phyloP scores from a whole-genome alignment of 2,113 vertebrate genomes.

The Oreochromis tanganicae region DNA sequence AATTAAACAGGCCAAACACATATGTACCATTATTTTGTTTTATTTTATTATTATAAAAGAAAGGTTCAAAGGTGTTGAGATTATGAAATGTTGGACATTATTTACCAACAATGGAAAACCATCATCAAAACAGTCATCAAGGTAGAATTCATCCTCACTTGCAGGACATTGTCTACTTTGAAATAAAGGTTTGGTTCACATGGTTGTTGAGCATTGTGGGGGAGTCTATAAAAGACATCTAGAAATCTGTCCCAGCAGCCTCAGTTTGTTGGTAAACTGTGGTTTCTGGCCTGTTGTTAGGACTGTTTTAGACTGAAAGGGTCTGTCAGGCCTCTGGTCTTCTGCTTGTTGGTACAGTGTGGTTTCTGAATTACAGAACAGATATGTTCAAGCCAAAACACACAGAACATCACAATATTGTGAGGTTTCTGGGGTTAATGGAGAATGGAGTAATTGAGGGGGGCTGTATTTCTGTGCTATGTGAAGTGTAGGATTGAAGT shows the following conservation, averaged over 20 bases:
- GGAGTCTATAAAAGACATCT: background rate
- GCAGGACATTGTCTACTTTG: background rate
- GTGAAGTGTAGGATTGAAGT: background rate
- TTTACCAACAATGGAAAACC: background rate
- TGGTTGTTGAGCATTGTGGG: background rate
- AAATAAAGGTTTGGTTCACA: background rate
- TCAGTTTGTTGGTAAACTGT: background rate
- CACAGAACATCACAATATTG: background rate
- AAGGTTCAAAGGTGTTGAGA: background rate
- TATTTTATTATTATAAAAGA: background rate
- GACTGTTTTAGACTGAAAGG: background rate
- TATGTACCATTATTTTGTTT: background rate
- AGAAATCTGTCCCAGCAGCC: background rate
- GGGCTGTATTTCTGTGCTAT: background rate
- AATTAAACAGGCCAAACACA: background rate
- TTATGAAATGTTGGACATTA: background rate
- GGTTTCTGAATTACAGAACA: conserved; percentile 13
- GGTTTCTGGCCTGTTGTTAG: conserved; percentile 4
- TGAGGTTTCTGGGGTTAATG: conserved; percentile 14
- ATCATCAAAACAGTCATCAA: background rate
- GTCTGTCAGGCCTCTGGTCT: conserved; percentile 1
- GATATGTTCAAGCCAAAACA: conserved; percentile 2
- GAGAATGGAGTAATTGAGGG: background rate
- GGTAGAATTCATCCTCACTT: background rate
- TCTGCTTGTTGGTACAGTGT: background rate